Conservation (phyloP, 2,113 vertebrate genomes). For the Brachypteracias leptosomus region DNA sequence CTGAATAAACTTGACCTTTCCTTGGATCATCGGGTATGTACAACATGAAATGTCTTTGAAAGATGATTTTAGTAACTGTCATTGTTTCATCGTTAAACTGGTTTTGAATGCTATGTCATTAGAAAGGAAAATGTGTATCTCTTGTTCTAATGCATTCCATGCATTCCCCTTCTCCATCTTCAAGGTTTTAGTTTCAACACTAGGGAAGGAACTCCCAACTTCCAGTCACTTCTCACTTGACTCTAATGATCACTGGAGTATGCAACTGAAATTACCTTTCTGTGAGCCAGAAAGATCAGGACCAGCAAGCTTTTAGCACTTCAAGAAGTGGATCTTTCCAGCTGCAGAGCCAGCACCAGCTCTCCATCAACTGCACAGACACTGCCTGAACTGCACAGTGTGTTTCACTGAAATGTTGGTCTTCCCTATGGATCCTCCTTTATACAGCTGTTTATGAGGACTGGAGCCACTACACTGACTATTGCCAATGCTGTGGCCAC, state of each 20-base stretch:
- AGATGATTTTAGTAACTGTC: neutral
- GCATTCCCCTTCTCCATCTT: neutral
- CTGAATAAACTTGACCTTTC: slow-evolving; percentile 10
- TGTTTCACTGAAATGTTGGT: neutral
- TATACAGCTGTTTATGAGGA: neutral
- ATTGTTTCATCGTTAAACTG: neutral
- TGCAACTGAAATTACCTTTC: neutral
- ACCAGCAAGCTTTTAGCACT: neutral
- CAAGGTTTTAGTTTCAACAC: neutral
- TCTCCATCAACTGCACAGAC: neutral
- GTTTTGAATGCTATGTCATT: neutral
- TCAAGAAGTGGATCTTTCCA: neutral
- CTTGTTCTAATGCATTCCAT: neutral
- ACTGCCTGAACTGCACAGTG: no score
- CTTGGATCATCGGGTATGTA: neutral
- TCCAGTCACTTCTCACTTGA: neutral
- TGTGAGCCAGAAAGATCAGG: neutral
- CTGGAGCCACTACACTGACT: neutral
- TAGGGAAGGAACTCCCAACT: neutral
- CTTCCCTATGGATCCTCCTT: neutral
- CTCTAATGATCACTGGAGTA: rapidly evolving
- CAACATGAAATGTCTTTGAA: neutral
- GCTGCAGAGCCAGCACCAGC: neutral
- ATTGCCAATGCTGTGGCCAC: neutral
- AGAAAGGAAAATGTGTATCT: neutral